A percentile compares a stretch with the other conserved stretches of the same genome.
phyloP scores from a whole-genome alignment of 2,888 invertebrate species.

The Acronicta psi region DNA sequence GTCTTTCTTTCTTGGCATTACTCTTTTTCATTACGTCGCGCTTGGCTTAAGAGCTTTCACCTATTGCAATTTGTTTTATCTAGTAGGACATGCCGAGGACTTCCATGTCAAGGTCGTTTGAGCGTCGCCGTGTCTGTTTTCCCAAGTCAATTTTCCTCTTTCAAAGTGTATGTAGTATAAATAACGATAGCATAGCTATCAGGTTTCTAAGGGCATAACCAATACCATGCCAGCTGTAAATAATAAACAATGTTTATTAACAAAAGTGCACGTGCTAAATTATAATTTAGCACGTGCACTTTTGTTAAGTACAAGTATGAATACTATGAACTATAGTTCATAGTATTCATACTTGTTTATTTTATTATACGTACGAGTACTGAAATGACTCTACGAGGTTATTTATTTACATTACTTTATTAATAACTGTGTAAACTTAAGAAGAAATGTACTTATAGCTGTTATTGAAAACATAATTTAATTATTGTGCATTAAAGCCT shows the following conservation, averaged over 20 bases:
- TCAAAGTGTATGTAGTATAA: neutral
- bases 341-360: neutral
- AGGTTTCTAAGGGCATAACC: neutral
- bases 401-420: neutral
- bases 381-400: neutral
- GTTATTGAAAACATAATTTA: no score
- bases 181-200: neutral
- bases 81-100: constrained; percentile 9
- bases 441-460: no score
- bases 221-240: constrained; percentile 5
- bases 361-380: no score
- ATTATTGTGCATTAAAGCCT: no score
- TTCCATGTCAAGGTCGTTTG: constrained; percentile 33
- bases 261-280: constrained; percentile 2
- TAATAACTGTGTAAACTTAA: neutral
- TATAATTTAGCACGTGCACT: no score
- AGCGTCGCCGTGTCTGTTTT: constrained; percentile 41
- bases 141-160: constrained; percentile 6
- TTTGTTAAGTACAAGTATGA: no score
- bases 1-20: neutral
- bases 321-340: no score
- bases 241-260: constrained; percentile 6
- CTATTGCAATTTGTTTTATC: constrained; percentile 27
- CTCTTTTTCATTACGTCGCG: constrained; percentile 7
- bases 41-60: constrained; percentile 2